Evolutionary conservation across 2,797 vertebrate species (phyloP).

Genomic region (Sebastes steindachneri): DNA sequence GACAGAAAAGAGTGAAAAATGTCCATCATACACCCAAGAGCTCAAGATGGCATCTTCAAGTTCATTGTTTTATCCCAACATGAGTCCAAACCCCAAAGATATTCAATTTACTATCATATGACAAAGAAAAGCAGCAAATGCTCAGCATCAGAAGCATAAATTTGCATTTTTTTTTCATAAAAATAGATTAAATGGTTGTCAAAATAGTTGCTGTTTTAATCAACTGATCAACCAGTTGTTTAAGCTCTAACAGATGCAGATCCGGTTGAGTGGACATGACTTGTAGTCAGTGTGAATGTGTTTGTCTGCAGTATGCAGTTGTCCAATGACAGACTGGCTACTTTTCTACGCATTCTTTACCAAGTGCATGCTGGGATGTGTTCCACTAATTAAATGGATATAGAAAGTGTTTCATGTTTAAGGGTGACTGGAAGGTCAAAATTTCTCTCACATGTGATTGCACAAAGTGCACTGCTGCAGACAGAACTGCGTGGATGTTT

Average conservation of each 20-base stretch:
- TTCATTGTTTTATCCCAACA: neutral
- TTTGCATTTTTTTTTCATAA: neutral
- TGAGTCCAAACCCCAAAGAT: neutral
- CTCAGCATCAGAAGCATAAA: neutral
- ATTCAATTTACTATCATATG: neutral
- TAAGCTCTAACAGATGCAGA: neutral
- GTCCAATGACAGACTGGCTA: neutral
- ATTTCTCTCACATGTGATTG: neutral
- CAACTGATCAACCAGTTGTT: neutral
- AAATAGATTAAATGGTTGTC: neutral
- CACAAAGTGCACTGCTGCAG: neutral
- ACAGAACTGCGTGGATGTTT: neutral
- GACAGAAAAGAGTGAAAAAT: neutral
- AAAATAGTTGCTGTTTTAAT: neutral
- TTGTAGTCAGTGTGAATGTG: neutral
- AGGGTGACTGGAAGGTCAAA: slow-evolving; percentile 10
- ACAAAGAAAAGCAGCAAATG: neutral
- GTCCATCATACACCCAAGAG: neutral
- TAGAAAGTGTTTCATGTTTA: neutral
- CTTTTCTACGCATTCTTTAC: slow-evolving; percentile 4
- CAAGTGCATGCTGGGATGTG: neutral
- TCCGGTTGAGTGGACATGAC: neutral
- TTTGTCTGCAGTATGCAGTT: neutral
- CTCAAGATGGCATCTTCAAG: neutral
- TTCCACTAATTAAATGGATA: slow-evolving; percentile 19